Evolutionary conservation across 2,113 vertebrate genomes (phyloP).

Genomic region (Gasterosteus aculeatus): DNA sequence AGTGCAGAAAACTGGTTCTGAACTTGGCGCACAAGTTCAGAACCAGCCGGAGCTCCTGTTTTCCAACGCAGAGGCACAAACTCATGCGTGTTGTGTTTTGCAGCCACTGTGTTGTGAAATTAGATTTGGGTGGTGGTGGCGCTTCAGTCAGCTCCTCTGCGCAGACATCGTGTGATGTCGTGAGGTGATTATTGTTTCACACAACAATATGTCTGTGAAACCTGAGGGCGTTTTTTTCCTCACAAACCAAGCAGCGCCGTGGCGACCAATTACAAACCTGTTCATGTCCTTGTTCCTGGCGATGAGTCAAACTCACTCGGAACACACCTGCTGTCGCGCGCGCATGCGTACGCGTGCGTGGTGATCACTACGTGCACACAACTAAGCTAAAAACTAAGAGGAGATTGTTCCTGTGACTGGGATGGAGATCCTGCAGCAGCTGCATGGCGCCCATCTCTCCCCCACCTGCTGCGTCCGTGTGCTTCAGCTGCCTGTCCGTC

Average conservation of each 20-base stretch:
- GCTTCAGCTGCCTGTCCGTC: not conserved
- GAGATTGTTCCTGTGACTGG: conserved; percentile 31
- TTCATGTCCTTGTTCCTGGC: not conserved
- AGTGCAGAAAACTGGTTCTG: too few species aligned
- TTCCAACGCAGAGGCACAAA: conserved; percentile 12
- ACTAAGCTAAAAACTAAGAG: conserved; percentile 38
- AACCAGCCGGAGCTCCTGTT: not conserved
- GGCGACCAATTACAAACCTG: not conserved
- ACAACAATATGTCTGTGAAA: not conserved
- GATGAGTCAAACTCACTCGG: not conserved
- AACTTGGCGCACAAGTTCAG: not conserved
- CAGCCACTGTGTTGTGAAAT: not conserved
- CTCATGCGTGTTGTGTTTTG: conserved; percentile 42
- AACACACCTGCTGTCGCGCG: not conserved
- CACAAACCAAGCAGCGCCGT: not conserved
- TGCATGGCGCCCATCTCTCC: not conserved
- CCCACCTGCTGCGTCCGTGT: conserved; percentile 26
- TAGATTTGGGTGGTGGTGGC: not conserved
- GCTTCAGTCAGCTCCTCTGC: not conserved
- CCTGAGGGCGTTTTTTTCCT: not conserved
- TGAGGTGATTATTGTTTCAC: not conserved
- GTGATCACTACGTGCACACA: conserved; percentile 14
- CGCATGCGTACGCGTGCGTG: not conserved
- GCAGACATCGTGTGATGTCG: not conserved
- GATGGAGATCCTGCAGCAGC: conserved; percentile 16